Percentiles rank a stretch among this genome's conserved stretches.
Evolutionary conservation across 1,140 invertebrate genomes (phyloP).

Genomic region (Pomacea maculata): DNA sequence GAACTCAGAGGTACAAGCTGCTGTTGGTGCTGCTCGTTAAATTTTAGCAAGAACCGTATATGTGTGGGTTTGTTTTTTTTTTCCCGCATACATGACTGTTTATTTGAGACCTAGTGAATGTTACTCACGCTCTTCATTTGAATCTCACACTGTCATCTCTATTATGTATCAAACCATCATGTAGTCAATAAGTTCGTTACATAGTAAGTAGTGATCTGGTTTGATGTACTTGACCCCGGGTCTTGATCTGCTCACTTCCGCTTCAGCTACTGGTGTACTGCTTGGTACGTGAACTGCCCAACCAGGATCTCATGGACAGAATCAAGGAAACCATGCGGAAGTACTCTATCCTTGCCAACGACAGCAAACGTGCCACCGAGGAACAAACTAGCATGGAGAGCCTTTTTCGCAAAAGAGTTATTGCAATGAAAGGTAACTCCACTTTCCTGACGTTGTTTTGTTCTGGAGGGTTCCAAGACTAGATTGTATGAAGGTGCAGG

Average conservation of each 20-base stretch:
- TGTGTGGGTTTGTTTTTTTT: background rate
- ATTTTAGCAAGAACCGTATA: background rate
- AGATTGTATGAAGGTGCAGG: no score
- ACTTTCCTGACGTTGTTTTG: no score
- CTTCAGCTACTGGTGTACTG: constrained; percentile 65
- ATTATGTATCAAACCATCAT: background rate
- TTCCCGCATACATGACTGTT: background rate
- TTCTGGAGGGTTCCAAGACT: no score
- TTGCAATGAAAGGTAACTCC: constrained; percentile 57
- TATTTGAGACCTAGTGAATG: no score
- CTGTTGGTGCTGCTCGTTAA: background rate
- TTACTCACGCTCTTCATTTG: no score
- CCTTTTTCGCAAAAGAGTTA: constrained; percentile 56
- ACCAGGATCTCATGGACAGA: constrained; percentile 52
- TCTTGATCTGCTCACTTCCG: background rate
- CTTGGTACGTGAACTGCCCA: constrained; percentile 64
- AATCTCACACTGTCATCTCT: background rate
- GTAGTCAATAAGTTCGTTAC: background rate
- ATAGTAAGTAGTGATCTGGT: background rate
- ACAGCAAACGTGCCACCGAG: constrained; percentile 39
- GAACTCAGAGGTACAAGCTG: constrained; percentile 57
- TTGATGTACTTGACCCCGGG: background rate
- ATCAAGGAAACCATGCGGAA: constrained; percentile 58
- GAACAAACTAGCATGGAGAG: constrained; percentile 46
- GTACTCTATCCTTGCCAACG: constrained; percentile 57